phyloP scores from a whole-genome alignment of 2,113 vertebrate genomes.

The Boleophthalmus pectinirostris region DNA sequence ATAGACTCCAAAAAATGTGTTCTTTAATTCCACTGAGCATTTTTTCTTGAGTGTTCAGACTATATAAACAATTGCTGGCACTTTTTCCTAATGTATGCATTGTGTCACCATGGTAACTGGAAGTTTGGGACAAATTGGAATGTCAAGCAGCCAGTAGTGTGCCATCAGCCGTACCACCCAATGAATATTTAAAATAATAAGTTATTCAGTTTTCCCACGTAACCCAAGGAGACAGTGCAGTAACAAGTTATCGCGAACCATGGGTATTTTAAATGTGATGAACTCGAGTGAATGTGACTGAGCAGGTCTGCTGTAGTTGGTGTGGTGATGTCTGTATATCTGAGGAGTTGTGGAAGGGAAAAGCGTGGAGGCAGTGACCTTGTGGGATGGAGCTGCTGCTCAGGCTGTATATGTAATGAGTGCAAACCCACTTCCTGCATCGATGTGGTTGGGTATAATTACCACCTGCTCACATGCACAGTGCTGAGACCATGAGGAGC shows the following conservation, averaged over 20 bases:
- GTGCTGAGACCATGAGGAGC: neutral
- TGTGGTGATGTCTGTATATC: constrained; percentile 1
- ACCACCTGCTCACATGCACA: constrained; percentile 4
- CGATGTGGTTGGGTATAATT: constrained; percentile 16
- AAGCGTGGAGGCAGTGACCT: constrained; percentile 26
- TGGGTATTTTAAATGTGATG: neutral
- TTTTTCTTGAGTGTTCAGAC: too few species aligned
- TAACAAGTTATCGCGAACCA: neutral
- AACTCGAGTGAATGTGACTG: neutral
- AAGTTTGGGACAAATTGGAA: constrained; percentile 33
- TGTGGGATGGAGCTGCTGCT: constrained; percentile 19
- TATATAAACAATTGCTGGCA: too few species aligned
- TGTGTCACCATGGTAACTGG: neutral
- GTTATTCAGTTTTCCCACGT: neutral
- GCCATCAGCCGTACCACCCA: constrained; percentile 1
- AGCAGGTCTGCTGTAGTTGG: neutral
- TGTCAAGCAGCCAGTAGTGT: constrained; percentile 21
- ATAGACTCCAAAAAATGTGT: too few species aligned
- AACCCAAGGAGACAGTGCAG: neutral
- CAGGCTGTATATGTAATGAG: constrained; percentile 16
- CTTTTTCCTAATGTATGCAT: neutral
- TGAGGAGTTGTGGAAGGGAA: constrained; percentile 6
- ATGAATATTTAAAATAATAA: constrained; percentile 14
- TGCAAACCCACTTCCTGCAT: constrained; percentile 17
- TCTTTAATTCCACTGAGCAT: too few species aligned